phyloP scores from a whole-genome alignment of 2,113 vertebrate species.

The Elanoides forficatus region DNA sequence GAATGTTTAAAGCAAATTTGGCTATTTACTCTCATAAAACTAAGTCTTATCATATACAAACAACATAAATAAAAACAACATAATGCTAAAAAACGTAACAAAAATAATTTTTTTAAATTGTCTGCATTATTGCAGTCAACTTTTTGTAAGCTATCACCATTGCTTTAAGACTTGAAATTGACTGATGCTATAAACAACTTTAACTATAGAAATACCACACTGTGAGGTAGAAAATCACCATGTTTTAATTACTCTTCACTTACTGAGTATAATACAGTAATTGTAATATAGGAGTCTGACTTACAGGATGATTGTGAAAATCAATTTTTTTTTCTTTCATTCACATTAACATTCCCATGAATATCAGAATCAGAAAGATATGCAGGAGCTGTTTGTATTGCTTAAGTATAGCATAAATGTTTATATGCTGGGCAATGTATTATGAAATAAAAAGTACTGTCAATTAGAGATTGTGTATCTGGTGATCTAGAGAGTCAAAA shows the following conservation, averaged over 20 bases:
- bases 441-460: background rate
- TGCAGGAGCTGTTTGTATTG: background rate
- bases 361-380: background rate
- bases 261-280: background rate
- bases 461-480: slow-evolving; percentile 1
- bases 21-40: background rate
- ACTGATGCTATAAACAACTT: background rate
- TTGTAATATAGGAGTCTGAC: background rate
- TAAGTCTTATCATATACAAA: background rate
- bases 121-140: background rate
- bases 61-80: background rate
- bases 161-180: background rate
- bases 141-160: background rate
- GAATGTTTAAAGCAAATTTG: background rate
- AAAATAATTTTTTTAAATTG: background rate
- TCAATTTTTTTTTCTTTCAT: background rate
- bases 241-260: background rate
- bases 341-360: background rate
- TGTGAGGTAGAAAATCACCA: background rate
- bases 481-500: slow-evolving; percentile 83
- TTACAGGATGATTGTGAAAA: background rate
- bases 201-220: background rate
- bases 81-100: background rate
- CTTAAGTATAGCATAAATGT: background rate
- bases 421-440: background rate